These are phyloP conservation scores for Euclidia mi DNA, from an alignment of 2,888 invertebrate species.

Conservation along the genomic window DNA sequence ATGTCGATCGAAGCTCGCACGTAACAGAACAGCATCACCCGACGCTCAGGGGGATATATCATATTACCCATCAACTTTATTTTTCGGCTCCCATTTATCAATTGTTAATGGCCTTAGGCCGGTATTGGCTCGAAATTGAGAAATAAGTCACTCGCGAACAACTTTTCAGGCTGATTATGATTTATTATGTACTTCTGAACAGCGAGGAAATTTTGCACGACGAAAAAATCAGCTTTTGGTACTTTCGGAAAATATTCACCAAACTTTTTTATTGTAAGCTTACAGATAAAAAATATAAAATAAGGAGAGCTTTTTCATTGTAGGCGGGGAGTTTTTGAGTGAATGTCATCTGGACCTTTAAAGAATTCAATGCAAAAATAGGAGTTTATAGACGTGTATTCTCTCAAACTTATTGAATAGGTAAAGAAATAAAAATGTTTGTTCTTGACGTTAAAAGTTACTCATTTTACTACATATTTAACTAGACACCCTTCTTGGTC, in stretches of 20 bases:
- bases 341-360: slow-evolving; percentile 13
- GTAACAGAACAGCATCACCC: slow-evolving; percentile 32
- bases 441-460: no score
- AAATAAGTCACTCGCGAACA: slow-evolving; percentile 69
- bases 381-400: not conserved
- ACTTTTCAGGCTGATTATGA: slow-evolving; percentile 69
- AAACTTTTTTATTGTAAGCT: slow-evolving; percentile 50
- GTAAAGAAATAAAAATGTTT: no score
- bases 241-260: slow-evolving; percentile 24
- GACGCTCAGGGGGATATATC: slow-evolving; percentile 39
- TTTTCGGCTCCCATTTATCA: slow-evolving; percentile 71
- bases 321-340: slow-evolving; percentile 19
- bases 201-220: slow-evolving; percentile 52
- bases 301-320: slow-evolving; percentile 22
- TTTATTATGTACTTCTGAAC: slow-evolving; percentile 63
- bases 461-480: no score
- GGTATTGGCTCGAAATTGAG: slow-evolving; percentile 68
- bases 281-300: slow-evolving; percentile 33
- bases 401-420: no score
- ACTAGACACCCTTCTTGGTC: no score
- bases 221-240: slow-evolving; percentile 37
- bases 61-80: slow-evolving; percentile 56
- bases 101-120: slow-evolving; percentile 61
- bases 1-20: slow-evolving; percentile 15
- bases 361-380: not conserved